Conservation (phyloP, 1,140 invertebrate species). For the Bombus soroeensis region DNA sequence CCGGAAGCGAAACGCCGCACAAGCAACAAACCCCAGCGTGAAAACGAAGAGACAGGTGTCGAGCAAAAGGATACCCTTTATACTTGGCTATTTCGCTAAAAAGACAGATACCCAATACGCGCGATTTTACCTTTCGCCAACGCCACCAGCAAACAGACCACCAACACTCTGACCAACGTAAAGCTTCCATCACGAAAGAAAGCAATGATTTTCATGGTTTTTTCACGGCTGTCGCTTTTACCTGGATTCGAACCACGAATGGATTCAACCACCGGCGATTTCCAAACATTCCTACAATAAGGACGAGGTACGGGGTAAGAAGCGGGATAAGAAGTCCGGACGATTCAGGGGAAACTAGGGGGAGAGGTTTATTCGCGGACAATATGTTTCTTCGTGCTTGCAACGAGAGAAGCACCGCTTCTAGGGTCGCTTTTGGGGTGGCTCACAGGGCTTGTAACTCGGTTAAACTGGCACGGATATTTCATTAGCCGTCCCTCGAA, state of each 20-base stretch:
- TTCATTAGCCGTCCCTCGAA: slow-evolving; percentile 81
- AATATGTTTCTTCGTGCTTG: slow-evolving; percentile 81
- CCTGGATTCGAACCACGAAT: not conserved
- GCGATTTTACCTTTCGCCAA: slow-evolving; percentile 1
- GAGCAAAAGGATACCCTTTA: not conserved
- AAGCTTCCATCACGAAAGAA: not conserved
- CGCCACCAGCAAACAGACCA: not conserved
- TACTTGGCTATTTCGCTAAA: not conserved
- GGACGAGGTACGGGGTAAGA: not conserved
- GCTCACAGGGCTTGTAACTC: slow-evolving; percentile 79
- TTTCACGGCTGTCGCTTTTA: not conserved
- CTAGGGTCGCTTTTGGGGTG: slow-evolving; percentile 73
- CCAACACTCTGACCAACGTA: slow-evolving; percentile 2
- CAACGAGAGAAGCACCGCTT: slow-evolving; percentile 62
- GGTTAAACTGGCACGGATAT: slow-evolving; percentile 83
- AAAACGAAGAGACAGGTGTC: slow-evolving; percentile 14
- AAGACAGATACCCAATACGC: slow-evolving; percentile 10
- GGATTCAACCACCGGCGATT: slow-evolving; percentile 5
- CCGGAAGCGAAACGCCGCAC: not conserved
- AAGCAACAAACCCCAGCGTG: not conserved
- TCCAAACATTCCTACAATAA: slow-evolving; percentile 8
- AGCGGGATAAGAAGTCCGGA: not conserved
- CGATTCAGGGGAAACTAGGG: slow-evolving; percentile 17
- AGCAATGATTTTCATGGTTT: not conserved
- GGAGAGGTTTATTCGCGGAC: slow-evolving; percentile 76